Base-by-base conservation (phyloP, 1,140 invertebrate species). In the Planococcus citri region DNA sequence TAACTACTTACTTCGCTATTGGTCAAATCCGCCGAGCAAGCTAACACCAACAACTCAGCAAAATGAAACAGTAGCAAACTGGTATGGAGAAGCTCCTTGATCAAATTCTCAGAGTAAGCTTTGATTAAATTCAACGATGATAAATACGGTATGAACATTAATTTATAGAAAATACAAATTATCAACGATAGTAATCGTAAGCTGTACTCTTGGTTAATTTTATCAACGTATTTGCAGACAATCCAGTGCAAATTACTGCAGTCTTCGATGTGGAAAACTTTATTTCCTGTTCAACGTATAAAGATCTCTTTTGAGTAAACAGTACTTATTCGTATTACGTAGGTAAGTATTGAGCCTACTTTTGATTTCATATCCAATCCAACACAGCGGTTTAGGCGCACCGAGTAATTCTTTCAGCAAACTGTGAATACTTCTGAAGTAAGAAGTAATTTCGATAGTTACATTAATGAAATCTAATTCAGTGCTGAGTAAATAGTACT, bases 121-220 rank as follows among this genome's bases (percentile, higher is more conserved):
- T 64, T 64, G 10, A 64, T 24, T 17, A 64, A 64, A 27, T 64
- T 22, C 9, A 64, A 24, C 2, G 25, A 24, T 4, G 25, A 27
- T 64, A 64, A 25, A 27, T 64, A 64, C 17, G 60, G 60, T 6
- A 64, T 64, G 22, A 64, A 64, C 60, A 64, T 64, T 4, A 64
- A 25, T 27, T 64, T 64, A 27, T 64, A 27, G 24, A 64, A 64
- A 4, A 64, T 64, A 27, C 25, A 25, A 27, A 64, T 64, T 64
- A 64, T 64, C 10, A 64, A 25, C 9, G 25, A 22, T 27, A 27
- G 9, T 64, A 64, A 64, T 25, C 60, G 2, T 25, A 64, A 17
- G 21, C 60, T 64, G 60, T 24, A 64, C 24, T 25, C 25, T 22
- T 64, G 22, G 24, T 64, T 64, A 14, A 64, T 64, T 64, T 27